A percentile compares a stretch with the other conserved stretches of the same genome.
phyloP scores from a whole-genome alignment of 2,888 invertebrate species.

The Latrodectus elegans region DNA sequence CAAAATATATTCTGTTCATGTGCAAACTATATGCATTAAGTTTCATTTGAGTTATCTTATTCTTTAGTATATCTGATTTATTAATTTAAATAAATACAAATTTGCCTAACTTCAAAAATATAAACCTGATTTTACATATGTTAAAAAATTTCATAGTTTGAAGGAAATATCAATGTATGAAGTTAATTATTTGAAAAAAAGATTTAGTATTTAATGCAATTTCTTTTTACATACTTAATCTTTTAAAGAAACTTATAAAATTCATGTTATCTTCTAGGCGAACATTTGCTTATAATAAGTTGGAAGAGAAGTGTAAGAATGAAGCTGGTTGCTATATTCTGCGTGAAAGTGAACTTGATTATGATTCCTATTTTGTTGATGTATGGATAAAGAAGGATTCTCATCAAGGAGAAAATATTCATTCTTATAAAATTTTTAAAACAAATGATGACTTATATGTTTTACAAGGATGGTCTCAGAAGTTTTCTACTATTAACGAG shows the following conservation, averaged over 20 bases:
- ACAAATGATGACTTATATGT: constrained; percentile 37
- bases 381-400: constrained; percentile 74
- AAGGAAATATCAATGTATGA: no score
- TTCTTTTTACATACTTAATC: no score
- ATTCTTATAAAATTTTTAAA: constrained; percentile 55
- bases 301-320: constrained; percentile 85
- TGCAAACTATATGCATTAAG: no score
- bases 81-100: no score
- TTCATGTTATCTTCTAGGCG: constrained; percentile 75
- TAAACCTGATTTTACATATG: no score
- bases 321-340: constrained; percentile 87
- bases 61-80: no score
- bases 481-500: constrained; percentile 79
- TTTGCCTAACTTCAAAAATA: no score
- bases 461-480: constrained; percentile 35
- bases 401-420: constrained; percentile 27
- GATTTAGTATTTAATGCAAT: no score
- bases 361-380: constrained; percentile 87
- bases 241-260: not conserved
- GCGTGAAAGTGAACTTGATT: constrained; percentile 86
- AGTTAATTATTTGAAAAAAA: no score
- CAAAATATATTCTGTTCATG: no score
- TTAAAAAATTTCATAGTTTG: no score
- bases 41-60: no score
- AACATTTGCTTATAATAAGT: constrained; percentile 86